Evolutionary conservation across 2,797 vertebrate genomes (phyloP), one percentile per base, ranked within the genome.

Genomic region (Brotula barbata): DNA sequence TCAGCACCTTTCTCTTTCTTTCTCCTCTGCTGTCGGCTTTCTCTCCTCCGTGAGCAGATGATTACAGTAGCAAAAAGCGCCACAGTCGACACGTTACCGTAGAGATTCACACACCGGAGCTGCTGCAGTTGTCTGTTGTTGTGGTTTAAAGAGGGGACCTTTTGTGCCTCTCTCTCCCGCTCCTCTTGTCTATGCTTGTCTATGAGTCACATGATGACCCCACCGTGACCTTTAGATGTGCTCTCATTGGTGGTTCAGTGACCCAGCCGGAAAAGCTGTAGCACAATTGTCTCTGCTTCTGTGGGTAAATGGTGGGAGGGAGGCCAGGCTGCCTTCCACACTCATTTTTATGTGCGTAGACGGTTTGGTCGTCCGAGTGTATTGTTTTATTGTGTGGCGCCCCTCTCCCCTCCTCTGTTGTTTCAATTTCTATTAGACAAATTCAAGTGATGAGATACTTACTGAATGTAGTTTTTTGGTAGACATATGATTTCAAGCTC

Each of bases 51-150:
- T 78, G 57, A 75, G 73, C 73, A 52, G 47, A 74, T 85, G 85
- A 91, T 90, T 89, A 89, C 74, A 77, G 76, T 73, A 68, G 63
- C 51, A 70, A 73, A 71, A 66, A 25, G 50, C 44, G 67, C 66
- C 70, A 46, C 28, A 17, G 46, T 77, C 69, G 73, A 80, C 74
- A 85, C 87, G 88, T 87, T 73, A 78, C 80, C 48, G 2, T 73
- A 60, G 58, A 78, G 75, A 81, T 85, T 78, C 82, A 75, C 61
- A 59, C 72, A 20, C 57, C n/a, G 3, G 55, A 15, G 51, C 58
- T 53, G 21, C 80, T 68, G 56, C 59, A 16, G 44, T 65, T 57
- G 79, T 47, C 23, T 71, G 47, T 52, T 59, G 67, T 67, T 78
- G 76, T 76, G 65, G 44, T 84, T 83, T 80, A 39, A 52, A 20